Base-by-base conservation (phyloP, 1,140 invertebrate species). In the Luehdorfia chinensis region DNA sequence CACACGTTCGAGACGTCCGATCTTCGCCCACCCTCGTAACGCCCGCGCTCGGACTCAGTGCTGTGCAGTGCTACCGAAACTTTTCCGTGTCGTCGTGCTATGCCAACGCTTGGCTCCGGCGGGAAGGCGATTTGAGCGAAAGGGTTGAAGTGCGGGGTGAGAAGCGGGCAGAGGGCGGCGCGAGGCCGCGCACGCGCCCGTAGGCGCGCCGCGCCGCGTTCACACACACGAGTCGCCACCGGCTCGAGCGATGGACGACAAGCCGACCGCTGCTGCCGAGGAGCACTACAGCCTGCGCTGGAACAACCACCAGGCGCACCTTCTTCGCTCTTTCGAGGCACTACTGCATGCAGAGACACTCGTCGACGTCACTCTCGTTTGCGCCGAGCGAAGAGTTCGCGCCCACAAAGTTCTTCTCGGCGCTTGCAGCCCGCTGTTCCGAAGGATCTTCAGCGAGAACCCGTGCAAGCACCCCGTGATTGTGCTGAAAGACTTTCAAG, bases 401-500 rank as follows among this genome's bases (percentile, higher is more conserved):
- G 94, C 95, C 5, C 95, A 97, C 87, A 97, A 96, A 85, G 94
- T 97, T 50, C 93, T 97, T 16, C 90, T 97, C 2, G 95, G 94
- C 62, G 94, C 95, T 18, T 96, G 95, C 90, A 96, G 94, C 72
- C 94, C 95, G 1, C 96, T 96, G 69, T 97, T 97, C 76, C 92
- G 95, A 63, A 90, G 92, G 64, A 94, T 97, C 72, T 96, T 97
- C 72, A 91, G 92, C 43, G 95, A 96, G 60, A 96, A 95, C 60
- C 95, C 95, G n/a, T 97, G 95, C 88, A 96, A 97, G 71, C 95
- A 97, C 76, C 95, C 96, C 5, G 94, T 97, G 34, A 95, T 97
- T 68, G 94, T 97, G 33, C 78, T 97, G 11, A 96, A 96, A 80
- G 95, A 96, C 81, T 94, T 96, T 64, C 90, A 91, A 62, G 93